phyloP scores from a whole-genome alignment of 2,888 invertebrate species.

The Rhingia rostrata region DNA sequence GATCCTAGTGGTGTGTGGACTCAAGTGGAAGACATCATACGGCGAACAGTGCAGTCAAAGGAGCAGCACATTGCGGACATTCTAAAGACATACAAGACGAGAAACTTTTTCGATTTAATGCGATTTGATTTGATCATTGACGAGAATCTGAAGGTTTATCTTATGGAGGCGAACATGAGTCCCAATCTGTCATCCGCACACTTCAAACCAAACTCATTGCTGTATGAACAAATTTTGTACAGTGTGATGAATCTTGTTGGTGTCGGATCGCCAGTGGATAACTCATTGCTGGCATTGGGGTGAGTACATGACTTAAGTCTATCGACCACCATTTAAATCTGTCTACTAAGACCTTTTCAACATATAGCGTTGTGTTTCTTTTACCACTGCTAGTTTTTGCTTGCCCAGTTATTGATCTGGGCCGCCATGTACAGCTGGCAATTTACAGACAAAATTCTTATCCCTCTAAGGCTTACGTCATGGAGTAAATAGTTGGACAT shows the following conservation, averaged over 20 bases:
- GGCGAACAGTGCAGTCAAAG: constrained; percentile 87
- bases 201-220: constrained; percentile 92
- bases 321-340: too few relatives aligned
- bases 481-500: too few relatives aligned
- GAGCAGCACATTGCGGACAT: constrained; percentile 88
- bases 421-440: too few relatives aligned
- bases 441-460: too few relatives aligned
- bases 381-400: too few relatives aligned
- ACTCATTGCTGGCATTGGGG: constrained; percentile 82
- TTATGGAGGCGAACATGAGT: constrained; percentile 99
- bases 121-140: constrained; percentile 97
- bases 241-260: constrained; percentile 92
- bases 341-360: too few relatives aligned
- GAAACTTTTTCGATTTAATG: constrained; percentile 96
- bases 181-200: constrained; percentile 97
- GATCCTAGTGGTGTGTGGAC: constrained; percentile 90
- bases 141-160: constrained; percentile 91
- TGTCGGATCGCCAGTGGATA: constrained; percentile 84
- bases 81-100: constrained; percentile 83
- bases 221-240: constrained; percentile 96
- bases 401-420: too few relatives aligned
- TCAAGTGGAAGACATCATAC: constrained; percentile 91
- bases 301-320: too few relatives aligned
- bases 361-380: too few relatives aligned
- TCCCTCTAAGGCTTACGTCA: too few relatives aligned